phyloP scores from a whole-genome alignment of 2,797 vertebrate genomes.

The Rhodeus uyekii region DNA sequence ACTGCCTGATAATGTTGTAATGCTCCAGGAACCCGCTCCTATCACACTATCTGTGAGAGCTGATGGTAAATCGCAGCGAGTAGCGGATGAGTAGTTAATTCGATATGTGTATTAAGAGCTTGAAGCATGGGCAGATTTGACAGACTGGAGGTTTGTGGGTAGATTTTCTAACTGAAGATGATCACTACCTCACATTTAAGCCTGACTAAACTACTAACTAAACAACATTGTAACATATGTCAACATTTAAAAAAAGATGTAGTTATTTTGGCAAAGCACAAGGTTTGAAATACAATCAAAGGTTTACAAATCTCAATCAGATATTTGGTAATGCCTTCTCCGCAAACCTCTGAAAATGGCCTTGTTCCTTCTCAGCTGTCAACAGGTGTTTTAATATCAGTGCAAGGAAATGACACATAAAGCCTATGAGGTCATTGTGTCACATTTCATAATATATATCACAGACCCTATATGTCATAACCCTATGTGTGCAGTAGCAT shows the following conservation, averaged over 20 bases:
- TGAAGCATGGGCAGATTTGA: slow-evolving; percentile 3
- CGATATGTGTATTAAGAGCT: background rate
- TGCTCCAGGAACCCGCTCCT: slow-evolving; percentile 22
- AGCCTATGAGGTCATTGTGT: slow-evolving; percentile 33
- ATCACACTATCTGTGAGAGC: background rate
- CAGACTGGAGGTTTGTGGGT: slow-evolving; percentile 58
- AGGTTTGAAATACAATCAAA: slow-evolving; percentile 38
- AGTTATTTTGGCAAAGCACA: slow-evolving; percentile 65
- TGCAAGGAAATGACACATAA: slow-evolving; percentile 31
- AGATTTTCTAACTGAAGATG: slow-evolving; percentile 56
- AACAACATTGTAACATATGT: slow-evolving; percentile 36
- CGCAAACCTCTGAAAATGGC: slow-evolving; percentile 47
- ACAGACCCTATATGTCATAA: background rate
- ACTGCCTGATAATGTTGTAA: slow-evolving; percentile 48
- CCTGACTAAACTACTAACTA: slow-evolving; percentile 34
- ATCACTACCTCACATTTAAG: slow-evolving; percentile 68
- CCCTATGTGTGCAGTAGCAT: background rate
- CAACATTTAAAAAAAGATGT: slow-evolving; percentile 42
- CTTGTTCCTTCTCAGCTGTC: slow-evolving; percentile 63
- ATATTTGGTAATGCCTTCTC: slow-evolving; percentile 38
- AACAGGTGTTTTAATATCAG: slow-evolving; percentile 58
- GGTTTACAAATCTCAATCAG: slow-evolving; percentile 47
- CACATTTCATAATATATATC: slow-evolving; percentile 36
- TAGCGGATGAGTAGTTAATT: slow-evolving; percentile 9
- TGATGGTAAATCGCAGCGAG: background rate